Percentiles rank a stretch among this genome's conserved stretches.
phyloP scores from a whole-genome alignment of 2,797 vertebrate species.

The Poeciliopsis infans region DNA sequence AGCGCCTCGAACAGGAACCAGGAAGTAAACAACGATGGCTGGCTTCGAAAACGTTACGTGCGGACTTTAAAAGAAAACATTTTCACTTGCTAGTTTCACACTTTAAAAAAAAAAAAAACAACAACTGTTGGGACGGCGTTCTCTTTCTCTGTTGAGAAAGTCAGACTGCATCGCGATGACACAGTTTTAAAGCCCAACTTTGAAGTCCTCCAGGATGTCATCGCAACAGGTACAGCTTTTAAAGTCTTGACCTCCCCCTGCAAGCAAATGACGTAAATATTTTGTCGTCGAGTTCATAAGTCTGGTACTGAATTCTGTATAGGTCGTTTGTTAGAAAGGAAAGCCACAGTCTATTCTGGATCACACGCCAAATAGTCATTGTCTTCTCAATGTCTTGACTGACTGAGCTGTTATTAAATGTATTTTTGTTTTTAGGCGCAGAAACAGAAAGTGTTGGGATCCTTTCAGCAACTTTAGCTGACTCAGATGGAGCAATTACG shows the following conservation, averaged over 20 bases:
- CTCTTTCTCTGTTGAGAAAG: neutral
- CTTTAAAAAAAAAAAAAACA: too few relatives aligned
- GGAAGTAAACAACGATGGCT: constrained; percentile 72
- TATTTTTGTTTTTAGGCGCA: neutral
- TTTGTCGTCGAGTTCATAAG: neutral
- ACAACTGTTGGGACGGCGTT: neutral
- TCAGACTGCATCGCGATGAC: constrained; percentile 1
- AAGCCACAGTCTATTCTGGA: neutral
- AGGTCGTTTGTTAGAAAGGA: neutral
- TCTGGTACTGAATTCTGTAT: neutral
- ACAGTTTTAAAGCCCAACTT: constrained; percentile 5
- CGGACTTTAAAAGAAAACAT: neutral
- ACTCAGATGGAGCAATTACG: neutral
- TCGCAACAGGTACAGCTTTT: constrained; percentile 61
- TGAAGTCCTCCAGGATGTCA: constrained; percentile 45
- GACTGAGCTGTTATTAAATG: neutral
- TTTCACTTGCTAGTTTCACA: neutral
- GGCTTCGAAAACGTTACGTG: neutral
- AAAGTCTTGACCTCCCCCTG: neutral
- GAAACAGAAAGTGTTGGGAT: neutral
- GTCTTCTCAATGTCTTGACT: neutral
- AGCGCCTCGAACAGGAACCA: constrained; percentile 20
- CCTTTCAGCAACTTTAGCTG: neutral
- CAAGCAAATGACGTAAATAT: neutral
- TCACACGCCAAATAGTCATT: neutral